Evolutionary conservation across 2,888 invertebrate species (phyloP), one percentile per base, ranked within the genome.

Genomic region (Timema podura): DNA sequence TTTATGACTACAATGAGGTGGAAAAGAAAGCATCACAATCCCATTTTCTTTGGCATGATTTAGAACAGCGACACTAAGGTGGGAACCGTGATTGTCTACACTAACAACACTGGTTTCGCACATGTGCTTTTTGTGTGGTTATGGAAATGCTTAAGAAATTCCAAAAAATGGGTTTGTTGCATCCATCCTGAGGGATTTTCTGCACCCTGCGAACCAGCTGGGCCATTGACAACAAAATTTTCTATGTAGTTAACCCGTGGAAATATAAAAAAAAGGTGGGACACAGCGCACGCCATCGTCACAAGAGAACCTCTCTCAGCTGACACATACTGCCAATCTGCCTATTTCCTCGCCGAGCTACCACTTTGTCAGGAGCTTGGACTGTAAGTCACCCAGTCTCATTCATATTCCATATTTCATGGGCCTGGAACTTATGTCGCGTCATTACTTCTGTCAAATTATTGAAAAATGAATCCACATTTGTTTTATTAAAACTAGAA

Each of bases 321-420:
- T 67, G 80, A 80, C 46, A 79, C 80, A 81, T 69, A 68, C 76
- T 72, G 6, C 79, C 80, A 65, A 83, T 78, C 75, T 82, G 80
- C 68, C 81, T 82, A 49, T 76, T 72, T 7, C 81, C 80, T 71
- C 76, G 80, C 48, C 73, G 68, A 51, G 80, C 78, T 71, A 80
- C 71, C 68, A 80, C 76, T 75, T 78, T 79, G 47, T 75, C 72
- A 16, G 79, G 77, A 70, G 76, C 79, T 68, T 80, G 80, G 2
- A 82, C 81, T 6, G 81, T 82, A n/a, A 45, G 80, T 78, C 6
- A 81, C 72, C 78, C 79, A 45, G 80, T 79, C 75, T 83, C 81
- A 74, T 82, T 81, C 48, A 79, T 71, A 73, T 81, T 81, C n/a
- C n/a, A n/a, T n/a, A n/a, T n/a, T n/a, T n/a, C n/a, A n/a, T n/a